phyloP scores from a whole-genome alignment of 2,113 vertebrate species.

The Thalassarche chlororhynchos region DNA sequence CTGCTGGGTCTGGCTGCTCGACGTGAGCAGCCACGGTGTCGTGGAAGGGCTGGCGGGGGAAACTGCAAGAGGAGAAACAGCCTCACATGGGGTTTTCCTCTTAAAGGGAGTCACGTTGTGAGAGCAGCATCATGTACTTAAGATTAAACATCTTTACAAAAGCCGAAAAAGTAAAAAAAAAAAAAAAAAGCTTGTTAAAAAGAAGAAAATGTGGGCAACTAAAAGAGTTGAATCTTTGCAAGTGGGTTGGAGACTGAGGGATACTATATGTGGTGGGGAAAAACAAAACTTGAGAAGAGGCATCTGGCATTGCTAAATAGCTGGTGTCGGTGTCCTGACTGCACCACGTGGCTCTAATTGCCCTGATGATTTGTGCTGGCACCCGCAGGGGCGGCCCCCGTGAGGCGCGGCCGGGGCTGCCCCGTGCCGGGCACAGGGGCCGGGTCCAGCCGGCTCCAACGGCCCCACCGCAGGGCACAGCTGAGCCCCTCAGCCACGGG shows the following conservation, averaged over 20 bases:
- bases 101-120: fast-evolving
- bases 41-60: neutral
- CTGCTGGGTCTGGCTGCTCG: neutral
- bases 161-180: neutral
- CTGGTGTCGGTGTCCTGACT: neutral
- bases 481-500: too few species aligned
- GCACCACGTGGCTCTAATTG: neutral
- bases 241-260: neutral
- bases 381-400: fast-evolving
- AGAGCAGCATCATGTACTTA: neutral
- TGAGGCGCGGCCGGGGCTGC: neutral
- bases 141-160: neutral
- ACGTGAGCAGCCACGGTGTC: neutral
- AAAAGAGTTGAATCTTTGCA: neutral
- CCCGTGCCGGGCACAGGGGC: neutral
- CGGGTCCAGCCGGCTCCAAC: too few species aligned
- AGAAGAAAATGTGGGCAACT: neutral
- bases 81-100: neutral
- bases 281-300: neutral
- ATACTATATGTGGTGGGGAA: neutral
- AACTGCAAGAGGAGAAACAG: neutral
- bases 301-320: neutral
- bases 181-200: neutral
- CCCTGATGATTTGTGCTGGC: too few species aligned
- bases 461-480: too few species aligned